Evolutionary conservation across 1,140 invertebrate genomes (phyloP), one percentile per base, ranked within the genome.

Genomic region (Lepidurus packardi): DNA sequence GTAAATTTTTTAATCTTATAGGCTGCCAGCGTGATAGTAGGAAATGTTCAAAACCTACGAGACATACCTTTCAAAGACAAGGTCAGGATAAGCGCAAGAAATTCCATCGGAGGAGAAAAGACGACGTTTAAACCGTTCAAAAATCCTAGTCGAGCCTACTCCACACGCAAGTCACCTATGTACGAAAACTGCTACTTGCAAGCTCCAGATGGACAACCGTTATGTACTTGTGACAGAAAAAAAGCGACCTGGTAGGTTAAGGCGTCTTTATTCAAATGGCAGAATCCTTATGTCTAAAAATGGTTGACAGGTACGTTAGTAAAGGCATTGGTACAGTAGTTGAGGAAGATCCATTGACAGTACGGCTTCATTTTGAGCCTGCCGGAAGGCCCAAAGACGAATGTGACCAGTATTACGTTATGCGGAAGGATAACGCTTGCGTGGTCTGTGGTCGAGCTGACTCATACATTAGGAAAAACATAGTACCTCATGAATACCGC

Each of bases 401-500:
- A 79, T 89, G 90, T 24, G 90, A 90, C 73, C 87, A 88, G 24
- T 94, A 92, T 84, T 94, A 94, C 81, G 89, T 90, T 73, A 88
- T 89, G 76, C 86, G 89, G 0, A 94, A 94, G 83, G 86, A 91
- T 73, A 95, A 95, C 84, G 87, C 89, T n/a, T 96, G 94, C 83
- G 93, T 94, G 7, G 93, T 94, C 0, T 96, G 93, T 85, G 93
- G 93, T 3, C 82, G 84, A 7, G 84, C 84, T 0, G 88, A 94
- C 74, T 89, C 90, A 0, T 93, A 91, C 81, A 90, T 93, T 45
- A 86, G 92, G 4, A 95, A 95, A 84, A 93, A 92, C 81, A 89
- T 96, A 44, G 91, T 96, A 53, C 93, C 94, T 0, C 88, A 90
- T 78, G 93, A 95, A 85, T 95, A 95, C 83, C 88, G 93, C 76